These are phyloP conservation scores for Phrynocephalus forsythii DNA, from an alignment of 2,797 vertebrate genomes.

Conservation along the genomic window DNA sequence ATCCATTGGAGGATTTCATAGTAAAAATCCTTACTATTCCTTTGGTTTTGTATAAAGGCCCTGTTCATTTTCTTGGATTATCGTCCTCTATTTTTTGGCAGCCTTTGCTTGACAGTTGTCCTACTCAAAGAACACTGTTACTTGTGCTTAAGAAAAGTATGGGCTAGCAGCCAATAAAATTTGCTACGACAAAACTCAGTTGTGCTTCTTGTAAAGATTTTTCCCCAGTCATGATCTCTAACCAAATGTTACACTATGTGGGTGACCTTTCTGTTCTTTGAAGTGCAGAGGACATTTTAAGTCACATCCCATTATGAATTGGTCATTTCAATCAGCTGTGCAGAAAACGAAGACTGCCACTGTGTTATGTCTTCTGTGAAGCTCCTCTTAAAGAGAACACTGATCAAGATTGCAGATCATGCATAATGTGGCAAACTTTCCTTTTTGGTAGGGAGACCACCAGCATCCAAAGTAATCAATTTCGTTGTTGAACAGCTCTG, in stretches of 20 bases:
- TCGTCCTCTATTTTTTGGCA: slow-evolving; percentile 54
- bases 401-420: neutral
- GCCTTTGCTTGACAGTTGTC: slow-evolving; percentile 47
- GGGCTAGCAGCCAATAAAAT: slow-evolving; percentile 48
- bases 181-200: slow-evolving; percentile 1
- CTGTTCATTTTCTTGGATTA: slow-evolving; percentile 52
- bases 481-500: too few species aligned
- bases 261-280: too few species aligned
- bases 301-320: neutral
- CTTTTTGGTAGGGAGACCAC: neutral
- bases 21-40: slow-evolving; percentile 42
- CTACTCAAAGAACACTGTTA: slow-evolving; percentile 50
- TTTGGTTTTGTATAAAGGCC: slow-evolving; percentile 42
- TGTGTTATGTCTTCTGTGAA: neutral
- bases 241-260: too few species aligned
- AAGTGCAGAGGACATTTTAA: too few species aligned
- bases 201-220: neutral
- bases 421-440: neutral
- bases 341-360: neutral
- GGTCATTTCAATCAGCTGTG: neutral
- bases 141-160: slow-evolving; percentile 43
- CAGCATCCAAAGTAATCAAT: too few species aligned
- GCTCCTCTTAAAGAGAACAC: neutral
- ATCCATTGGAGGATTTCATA: slow-evolving; percentile 24
- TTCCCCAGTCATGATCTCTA: too few species aligned